Evolutionary conservation across 2,888 invertebrate genomes (phyloP).

Genomic region (Lasioglossum pauxillum): DNA sequence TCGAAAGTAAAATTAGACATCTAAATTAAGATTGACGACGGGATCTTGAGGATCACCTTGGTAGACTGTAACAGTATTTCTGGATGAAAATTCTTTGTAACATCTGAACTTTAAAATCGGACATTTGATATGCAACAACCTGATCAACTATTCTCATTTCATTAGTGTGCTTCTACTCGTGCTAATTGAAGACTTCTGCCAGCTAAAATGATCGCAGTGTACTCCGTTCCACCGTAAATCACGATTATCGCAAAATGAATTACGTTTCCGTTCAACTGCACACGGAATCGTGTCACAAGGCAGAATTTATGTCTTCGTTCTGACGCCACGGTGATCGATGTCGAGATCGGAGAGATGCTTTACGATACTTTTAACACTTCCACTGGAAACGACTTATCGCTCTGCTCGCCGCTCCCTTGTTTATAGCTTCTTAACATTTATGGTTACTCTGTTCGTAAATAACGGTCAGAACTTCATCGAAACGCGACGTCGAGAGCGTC

Average conservation of each 20-base stretch:
- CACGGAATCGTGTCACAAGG: slow-evolving; percentile 14
- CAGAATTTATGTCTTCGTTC: slow-evolving; percentile 26
- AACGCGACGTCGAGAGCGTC: not conserved
- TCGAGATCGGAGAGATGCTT: not conserved
- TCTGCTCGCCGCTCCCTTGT: not conserved
- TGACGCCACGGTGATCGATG: slow-evolving; percentile 27
- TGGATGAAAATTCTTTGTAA: too few relatives aligned
- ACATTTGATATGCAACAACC: not conserved
- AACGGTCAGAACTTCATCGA: not conserved
- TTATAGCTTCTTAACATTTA: not conserved
- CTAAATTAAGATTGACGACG: too few relatives aligned
- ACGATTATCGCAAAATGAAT: slow-evolving; percentile 33
- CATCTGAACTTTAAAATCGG: too few relatives aligned
- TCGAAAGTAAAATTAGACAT: too few relatives aligned
- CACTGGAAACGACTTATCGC: not conserved
- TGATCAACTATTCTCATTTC: not conserved
- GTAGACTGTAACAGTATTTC: too few relatives aligned
- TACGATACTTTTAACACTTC: slow-evolving; percentile 10
- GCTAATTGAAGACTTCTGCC: not conserved
- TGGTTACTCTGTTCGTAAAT: not conserved
- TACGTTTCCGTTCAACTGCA: slow-evolving; percentile 10
- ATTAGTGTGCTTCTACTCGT: not conserved
- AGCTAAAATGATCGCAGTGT: not conserved
- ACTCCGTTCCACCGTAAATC: slow-evolving; percentile 22
- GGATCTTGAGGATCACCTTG: too few relatives aligned